Percentiles rank a stretch among this genome's conserved stretches.
phyloP scores from a whole-genome alignment of 2,797 vertebrate species.

The Sebastes steindachneri region DNA sequence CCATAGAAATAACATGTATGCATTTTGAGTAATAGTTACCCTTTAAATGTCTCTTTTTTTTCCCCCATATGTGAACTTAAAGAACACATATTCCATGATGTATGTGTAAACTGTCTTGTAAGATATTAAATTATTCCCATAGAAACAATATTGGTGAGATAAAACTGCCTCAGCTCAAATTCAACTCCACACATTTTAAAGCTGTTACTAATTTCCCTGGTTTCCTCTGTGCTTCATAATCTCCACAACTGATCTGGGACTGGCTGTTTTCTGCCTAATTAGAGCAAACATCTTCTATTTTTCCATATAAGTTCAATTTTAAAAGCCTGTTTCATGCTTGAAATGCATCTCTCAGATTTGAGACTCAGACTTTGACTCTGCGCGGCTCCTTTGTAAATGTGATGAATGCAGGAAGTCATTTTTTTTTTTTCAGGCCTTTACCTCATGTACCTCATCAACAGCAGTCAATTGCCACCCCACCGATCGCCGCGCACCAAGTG shows the following conservation, averaged over 20 bases:
- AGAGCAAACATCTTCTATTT: slow-evolving; percentile 7
- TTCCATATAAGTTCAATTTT: slow-evolving; percentile 6
- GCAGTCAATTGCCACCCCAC: slow-evolving; percentile 75
- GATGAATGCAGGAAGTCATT: slow-evolving; percentile 73
- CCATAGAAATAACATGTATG: background rate
- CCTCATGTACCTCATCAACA: slow-evolving; percentile 81
- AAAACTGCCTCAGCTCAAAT: background rate
- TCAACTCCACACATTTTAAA: background rate
- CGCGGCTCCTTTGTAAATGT: slow-evolving; percentile 61
- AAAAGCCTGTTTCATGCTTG: slow-evolving; percentile 43
- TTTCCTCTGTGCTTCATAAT: background rate
- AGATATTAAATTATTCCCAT: background rate
- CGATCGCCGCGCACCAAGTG: slow-evolving; percentile 64
- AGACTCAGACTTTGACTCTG: slow-evolving; percentile 34
- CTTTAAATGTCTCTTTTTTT: background rate
- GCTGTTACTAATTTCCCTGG: background rate
- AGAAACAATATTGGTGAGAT: background rate
- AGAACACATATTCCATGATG: background rate
- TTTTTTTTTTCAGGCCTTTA: slow-evolving; percentile 66
- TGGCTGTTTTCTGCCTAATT: slow-evolving; percentile 43
- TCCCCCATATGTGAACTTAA: background rate
- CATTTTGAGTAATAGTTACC: background rate
- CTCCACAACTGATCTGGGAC: slow-evolving; percentile 11
- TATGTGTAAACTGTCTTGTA: background rate
- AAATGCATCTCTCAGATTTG: slow-evolving; percentile 38